A percentile compares a stretch with the other conserved stretches of the same genome.
Evolutionary conservation across 2,113 vertebrate species (phyloP).

Genomic region (Miniopterus natalensis): DNA sequence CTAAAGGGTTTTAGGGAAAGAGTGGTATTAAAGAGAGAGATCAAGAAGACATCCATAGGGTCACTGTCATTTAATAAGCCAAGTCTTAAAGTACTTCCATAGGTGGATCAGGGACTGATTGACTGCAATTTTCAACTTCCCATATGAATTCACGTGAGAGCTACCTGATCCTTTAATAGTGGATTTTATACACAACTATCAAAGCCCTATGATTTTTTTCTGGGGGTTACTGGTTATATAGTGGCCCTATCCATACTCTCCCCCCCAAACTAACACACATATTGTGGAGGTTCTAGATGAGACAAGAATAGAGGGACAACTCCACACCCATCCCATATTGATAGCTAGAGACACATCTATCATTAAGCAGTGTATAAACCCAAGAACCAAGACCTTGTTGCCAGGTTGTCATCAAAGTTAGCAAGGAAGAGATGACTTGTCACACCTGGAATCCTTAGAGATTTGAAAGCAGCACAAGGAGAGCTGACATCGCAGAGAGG

Average conservation of each 20-base stretch:
- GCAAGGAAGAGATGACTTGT: neutral
- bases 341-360: neutral
- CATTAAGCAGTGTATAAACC: neutral
- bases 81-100: neutral
- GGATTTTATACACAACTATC: neutral
- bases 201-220: neutral
- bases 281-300: neutral
- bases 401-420: neutral
- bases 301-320: neutral
- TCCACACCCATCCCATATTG: neutral
- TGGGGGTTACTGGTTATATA: neutral
- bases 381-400: neutral
- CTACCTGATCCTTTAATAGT: neutral
- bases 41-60: neutral
- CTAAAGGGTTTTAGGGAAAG: neutral
- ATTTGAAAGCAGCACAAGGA: neutral
- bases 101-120: neutral
- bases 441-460: neutral
- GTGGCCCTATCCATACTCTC: neutral
- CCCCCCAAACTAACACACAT: neutral
- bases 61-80: neutral
- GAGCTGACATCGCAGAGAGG: neutral
- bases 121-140: neutral
- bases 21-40: neutral
- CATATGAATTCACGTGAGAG: neutral